phyloP scores from a whole-genome alignment of 2,113 vertebrate species.

The Eptesicus fuscus region DNA sequence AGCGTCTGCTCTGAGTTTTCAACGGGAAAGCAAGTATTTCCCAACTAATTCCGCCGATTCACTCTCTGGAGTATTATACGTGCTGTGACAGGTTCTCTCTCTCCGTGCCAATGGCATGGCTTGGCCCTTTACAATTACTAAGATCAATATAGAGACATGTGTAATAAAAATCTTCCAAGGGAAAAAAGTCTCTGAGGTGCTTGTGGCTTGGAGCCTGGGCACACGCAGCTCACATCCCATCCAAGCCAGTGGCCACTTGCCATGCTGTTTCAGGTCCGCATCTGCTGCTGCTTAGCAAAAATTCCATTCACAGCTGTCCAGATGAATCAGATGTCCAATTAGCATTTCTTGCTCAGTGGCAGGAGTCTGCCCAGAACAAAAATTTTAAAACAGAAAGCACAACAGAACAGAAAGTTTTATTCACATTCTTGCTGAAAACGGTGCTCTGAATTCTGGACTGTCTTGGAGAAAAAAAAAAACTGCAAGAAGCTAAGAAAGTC shows the following conservation, averaged over 20 bases:
- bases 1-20: constrained; percentile 78
- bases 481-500: background rate
- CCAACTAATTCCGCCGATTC: constrained; percentile 64
- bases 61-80: constrained; percentile 57
- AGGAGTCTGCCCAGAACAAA: constrained; percentile 67
- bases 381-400: constrained; percentile 61
- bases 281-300: constrained; percentile 70
- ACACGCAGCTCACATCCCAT: background rate
- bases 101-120: constrained; percentile 58
- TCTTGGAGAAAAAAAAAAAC: background rate
- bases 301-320: constrained; percentile 71
- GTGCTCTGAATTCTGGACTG: constrained; percentile 38
- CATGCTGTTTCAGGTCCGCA: constrained; percentile 51
- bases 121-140: constrained; percentile 53
- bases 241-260: constrained; percentile 55
- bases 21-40: constrained; percentile 77
- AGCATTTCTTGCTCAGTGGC: constrained; percentile 58
- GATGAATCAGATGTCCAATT: constrained; percentile 69
- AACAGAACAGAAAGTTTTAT: constrained; percentile 53
- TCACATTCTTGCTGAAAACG: constrained; percentile 55
- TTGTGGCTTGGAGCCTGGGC: background rate
- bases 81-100: constrained; percentile 62
- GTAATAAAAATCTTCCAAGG: constrained; percentile 75
- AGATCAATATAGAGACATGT: constrained; percentile 70
- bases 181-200: constrained; percentile 40